Percentiles rank a stretch among this genome's conserved stretches.
phyloP scores from a whole-genome alignment of 2,797 vertebrate genomes.

The Limosa lapponica region DNA sequence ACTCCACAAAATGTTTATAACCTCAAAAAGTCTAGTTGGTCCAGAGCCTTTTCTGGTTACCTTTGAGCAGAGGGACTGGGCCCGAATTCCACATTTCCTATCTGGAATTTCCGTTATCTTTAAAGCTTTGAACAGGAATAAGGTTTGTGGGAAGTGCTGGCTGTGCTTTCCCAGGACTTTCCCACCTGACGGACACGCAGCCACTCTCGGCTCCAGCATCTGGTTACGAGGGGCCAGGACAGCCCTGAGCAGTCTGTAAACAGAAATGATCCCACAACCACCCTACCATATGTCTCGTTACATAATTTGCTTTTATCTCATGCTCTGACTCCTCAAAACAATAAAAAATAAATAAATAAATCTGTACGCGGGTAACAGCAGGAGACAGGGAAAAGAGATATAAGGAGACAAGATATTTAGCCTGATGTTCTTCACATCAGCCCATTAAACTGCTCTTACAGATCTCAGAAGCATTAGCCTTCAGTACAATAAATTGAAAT shows the following conservation, averaged over 20 bases:
- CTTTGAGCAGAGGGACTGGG: too few species aligned
- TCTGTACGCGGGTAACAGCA: background rate
- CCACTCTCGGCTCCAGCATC: background rate
- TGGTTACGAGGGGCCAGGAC: background rate
- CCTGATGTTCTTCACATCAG: background rate
- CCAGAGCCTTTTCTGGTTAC: too few species aligned
- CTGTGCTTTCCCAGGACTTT: background rate
- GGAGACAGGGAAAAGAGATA: background rate
- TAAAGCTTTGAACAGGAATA: background rate
- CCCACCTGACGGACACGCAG: background rate
- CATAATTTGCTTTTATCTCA: background rate
- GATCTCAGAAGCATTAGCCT: background rate
- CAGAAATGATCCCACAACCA: background rate
- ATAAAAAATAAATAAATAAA: background rate
- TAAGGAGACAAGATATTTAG: background rate
- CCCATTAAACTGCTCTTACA: background rate
- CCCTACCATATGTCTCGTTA: background rate
- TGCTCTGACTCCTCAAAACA: background rate
- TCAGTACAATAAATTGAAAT: background rate
- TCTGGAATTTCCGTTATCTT: background rate
- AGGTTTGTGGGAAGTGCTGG: background rate
- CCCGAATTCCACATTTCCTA: too few species aligned
- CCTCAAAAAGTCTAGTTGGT: too few species aligned
- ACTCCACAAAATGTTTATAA: too few species aligned
- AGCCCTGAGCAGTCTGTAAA: background rate